Evolutionary conservation across 1,140 invertebrate species (phyloP), one percentile per base, ranked within the genome.

Genomic region (Cyclina sinensis): DNA sequence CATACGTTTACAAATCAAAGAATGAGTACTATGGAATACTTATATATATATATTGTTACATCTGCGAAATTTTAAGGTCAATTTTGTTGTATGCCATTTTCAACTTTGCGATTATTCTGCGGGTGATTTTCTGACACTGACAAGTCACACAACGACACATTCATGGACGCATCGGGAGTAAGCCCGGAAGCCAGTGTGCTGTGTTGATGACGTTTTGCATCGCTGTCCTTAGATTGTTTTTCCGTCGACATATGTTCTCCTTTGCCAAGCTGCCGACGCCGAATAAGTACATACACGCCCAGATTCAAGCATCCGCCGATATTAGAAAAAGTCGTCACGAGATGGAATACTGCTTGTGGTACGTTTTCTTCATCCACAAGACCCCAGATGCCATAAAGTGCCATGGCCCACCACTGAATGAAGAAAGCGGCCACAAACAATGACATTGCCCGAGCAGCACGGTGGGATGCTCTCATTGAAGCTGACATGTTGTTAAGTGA

Each of bases 321-420:
- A 73, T 91, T 91, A 5, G 91, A 90, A 27, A 91, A 91, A 27
- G 89, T 91, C 27, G 89, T 90, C 1, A 91, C 89, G 7, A 90
- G 59, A 37, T 90, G 89, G 54, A 90, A 90, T 0, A 91, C 39
- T 0, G 81, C 48, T 48, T 91, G 91, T 27, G 91, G 91, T 1
- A 91, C 89, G 16, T 80, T 54, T 21, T 74, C 85, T 24, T 62
- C 57, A 9, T 48, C 65, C 2, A 68, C 81, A 1, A 90, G 57
- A 16, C 82, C 86, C 91, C 91, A 91, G 14, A 90, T 68, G 3
- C 91, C 89, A 48, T 89, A 89, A 3, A 91, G 65, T 16, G 78
- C 89, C 89, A 91, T 87, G 0, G 91, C 91, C 89, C 91, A 91
- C 91, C 91, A 91, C 27, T 91, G 91, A 14, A 91, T 82, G 24